Conservation (phyloP, 2,888 invertebrate genomes). For the Drosophila mercatorum region DNA sequence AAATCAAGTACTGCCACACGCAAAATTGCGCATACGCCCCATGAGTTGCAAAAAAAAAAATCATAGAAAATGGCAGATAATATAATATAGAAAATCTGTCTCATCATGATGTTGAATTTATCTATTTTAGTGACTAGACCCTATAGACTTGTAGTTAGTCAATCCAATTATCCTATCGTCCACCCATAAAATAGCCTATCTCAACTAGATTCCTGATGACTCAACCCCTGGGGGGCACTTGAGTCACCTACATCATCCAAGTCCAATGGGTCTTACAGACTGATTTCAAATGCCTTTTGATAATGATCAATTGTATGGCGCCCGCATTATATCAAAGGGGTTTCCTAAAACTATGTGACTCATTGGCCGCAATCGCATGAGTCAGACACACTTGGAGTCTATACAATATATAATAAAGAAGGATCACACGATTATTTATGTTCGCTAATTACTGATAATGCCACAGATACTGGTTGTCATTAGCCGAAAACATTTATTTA, state of each 20-base stretch:
- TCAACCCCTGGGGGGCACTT: constrained; percentile 31
- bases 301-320: constrained; percentile 40
- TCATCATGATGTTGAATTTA: constrained; percentile 32
- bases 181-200: constrained; percentile 5
- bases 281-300: constrained; percentile 15
- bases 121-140: constrained; percentile 27
- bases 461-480: not conserved
- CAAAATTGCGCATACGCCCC: constrained; percentile 27
- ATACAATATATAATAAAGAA: constrained; percentile 7
- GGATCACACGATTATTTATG: constrained; percentile 44
- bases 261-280: constrained; percentile 14
- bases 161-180: constrained; percentile 1
- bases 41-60: constrained; percentile 26
- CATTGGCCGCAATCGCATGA: constrained; percentile 38
- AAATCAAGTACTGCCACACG: not conserved
- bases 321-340: constrained; percentile 44
- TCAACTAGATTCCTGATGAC: constrained; percentile 44
- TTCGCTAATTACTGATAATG: constrained; percentile 31
- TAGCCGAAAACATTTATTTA: not conserved
- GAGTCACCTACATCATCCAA: constrained; percentile 53
- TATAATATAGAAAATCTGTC: not conserved
- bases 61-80: not conserved
- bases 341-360: constrained; percentile 58
- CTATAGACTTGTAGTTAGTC: not conserved
- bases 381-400: constrained; percentile 33